Base-by-base conservation (phyloP, 2,113 vertebrate species). In the Urocolius indicus region DNA sequence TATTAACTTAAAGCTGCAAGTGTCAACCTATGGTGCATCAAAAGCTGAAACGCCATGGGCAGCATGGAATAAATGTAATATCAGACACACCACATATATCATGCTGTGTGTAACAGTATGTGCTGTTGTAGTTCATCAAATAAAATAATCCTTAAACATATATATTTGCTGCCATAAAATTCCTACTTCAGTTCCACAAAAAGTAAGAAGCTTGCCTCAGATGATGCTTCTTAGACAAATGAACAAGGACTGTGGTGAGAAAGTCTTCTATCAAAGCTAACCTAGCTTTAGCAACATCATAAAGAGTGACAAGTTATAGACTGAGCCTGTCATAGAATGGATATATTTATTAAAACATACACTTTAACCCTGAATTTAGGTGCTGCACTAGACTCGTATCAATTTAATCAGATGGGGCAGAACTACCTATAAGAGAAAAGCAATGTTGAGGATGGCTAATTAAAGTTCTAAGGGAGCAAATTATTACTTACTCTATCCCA, bases 381-480 rank as follows among this genome's bases (percentile, higher is more conserved):
- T 79, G 23, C 43, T 55, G 59, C 49, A 66, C 54, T 45, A 84
- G 36, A 46, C 46, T 72, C 20, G 24, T 81, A 38, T 69, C 41
- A 38, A 76, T 41, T 77, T 67, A 76, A 83, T 43, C 23, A 89
- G 54, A 63, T 36, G 55, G 78, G 59, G 46, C 55, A 77, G 55
- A 86, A 92, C 16, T 77, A 36, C 27, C 46, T 89, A 23, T 22
- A 74, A 94, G 38, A 65, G 67, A 88, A 94, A 94, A 87, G 48
- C 63, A 80, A 43, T 55, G 51, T 59, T 67, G 55, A 90, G 43
- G 43, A 14, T 74, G 29, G 36, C 63, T 80, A 95, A 90, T 93
- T 93, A 86, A 88, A 93, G 75, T 86, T 92, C 67, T 79, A 82
- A 95, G 59, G 29, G 34, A 95, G 80, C 26, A 88, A 51, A 90